Evolutionary conservation across 1,140 invertebrate species (phyloP), one percentile per base, ranked within the genome.

Genomic region (Panulirus ornatus): DNA sequence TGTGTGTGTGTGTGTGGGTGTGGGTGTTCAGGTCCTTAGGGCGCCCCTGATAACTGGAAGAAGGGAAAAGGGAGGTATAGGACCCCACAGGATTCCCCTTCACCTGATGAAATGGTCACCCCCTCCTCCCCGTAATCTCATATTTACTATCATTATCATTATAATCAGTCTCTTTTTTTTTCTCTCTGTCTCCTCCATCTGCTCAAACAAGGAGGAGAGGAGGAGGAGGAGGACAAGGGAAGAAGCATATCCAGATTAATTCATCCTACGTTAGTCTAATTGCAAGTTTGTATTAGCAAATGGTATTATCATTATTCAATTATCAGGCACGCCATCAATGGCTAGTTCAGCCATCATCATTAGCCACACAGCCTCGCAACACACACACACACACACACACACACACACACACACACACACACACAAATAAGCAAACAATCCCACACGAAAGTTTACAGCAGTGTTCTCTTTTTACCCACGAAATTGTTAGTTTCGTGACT

Each of bases 231-330:
- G 30, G 34, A n/a, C 9, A 42, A 78, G 42, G 27, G 51, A 34
- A 16, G 63, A 5, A 66, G 36, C 30, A 70, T 70, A 84, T 84
- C 81, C 54, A 70, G 63, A 84, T 84, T 84, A 83, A 83, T 83
- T 83, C 70, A 84, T 84, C 42, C 81, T 71, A 71, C 38, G 54
- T 22, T 42, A 44, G 58, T 36, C 30, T 84, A 70, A 58, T 58
- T 63, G 63, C 63, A 42, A 84, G 63, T 84, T 84, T 70, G 63
- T 84, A 71, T 84, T 84, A 84, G 81, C 40, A 71, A 84, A 84
- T 81, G 78, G 78, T 36, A 22, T 58, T 51, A 81, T 36, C 30
- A 81, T 81, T 81, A 81, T 70, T 84, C 70, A 84, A 84, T 84
- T 84, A 84, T n/a, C 40, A 70, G 44, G 27, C 38, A 47, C 81